Evolutionary conservation across 2,888 invertebrate genomes (phyloP), one percentile per base, ranked within the genome.

Genomic region (Drosophila nr. fundita): DNA sequence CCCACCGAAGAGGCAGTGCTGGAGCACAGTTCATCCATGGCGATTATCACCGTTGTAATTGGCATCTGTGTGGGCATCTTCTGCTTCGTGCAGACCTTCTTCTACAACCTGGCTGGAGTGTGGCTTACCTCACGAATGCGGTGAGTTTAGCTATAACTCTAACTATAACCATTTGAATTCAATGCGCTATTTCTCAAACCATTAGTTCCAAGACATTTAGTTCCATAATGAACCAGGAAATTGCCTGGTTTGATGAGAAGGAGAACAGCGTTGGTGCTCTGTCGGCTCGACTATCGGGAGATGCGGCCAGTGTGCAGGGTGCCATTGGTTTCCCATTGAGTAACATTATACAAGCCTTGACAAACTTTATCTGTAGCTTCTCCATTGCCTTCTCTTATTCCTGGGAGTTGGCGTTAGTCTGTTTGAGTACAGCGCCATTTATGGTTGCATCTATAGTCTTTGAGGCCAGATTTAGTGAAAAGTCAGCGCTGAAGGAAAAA

Each of bases 21-120:
- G 18, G 69, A 89, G 0, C 93, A 95, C 78, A 95, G 95, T 0
- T 93, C 94, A 11, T 84, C 94, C 32, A 96, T 95, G 73, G 94
- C 95, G 0, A 87, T 96, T 0, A 90, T 95, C 21, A 96, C 96
- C 91, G 91, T 96, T 0, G 81, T 94, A 4, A 95, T 96, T 45
- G 96, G 96, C 0, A 76, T 96, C 0, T 87, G 94, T 36, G 95
- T 95, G 1, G 96, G 95, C 1, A 74, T 95, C 2, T 94, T 95
- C 2, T 95, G 95, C 24, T 96, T 96, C 90, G 92, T 95, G 40
- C 96, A 96, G 92, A 95, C 96, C 76, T 96, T 94, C 90, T 94
- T 96, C 91, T 97, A 97, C 91, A 96, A 96, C 57, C 91, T 96
- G 49, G 95, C 97, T 5, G 97, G 97, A 3, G 96, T 97, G 49